Conservation (phyloP, 2,888 invertebrate genomes). For the Netelia fuscicornis region DNA sequence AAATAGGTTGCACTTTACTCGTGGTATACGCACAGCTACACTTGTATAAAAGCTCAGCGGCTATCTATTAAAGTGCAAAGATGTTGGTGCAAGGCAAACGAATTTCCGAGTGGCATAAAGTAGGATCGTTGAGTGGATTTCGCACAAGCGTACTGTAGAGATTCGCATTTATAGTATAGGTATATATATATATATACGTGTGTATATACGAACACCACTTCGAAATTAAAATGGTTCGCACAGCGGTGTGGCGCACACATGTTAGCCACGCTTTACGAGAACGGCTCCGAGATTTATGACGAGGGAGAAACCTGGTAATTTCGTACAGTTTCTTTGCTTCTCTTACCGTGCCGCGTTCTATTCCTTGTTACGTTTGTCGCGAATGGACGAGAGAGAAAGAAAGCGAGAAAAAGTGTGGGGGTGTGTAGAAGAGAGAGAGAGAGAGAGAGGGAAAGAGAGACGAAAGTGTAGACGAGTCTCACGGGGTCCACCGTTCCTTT, state of each 20-base stretch:
- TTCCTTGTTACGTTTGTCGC: constrained; percentile 29
- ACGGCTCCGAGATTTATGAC: constrained; percentile 65
- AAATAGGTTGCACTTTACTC: constrained; percentile 25
- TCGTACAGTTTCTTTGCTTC: constrained; percentile 59
- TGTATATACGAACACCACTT: background rate
- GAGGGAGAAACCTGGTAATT: constrained; percentile 61
- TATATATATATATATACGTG: constrained; percentile 20
- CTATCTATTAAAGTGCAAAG: constrained; percentile 49
- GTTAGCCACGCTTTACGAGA: constrained; percentile 70
- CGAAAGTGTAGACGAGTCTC: constrained; percentile 22
- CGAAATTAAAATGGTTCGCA: background rate
- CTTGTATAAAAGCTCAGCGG: constrained; percentile 45
- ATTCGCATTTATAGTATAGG: constrained; percentile 18
- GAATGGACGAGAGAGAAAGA: constrained; percentile 26
- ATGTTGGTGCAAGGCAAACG: constrained; percentile 33
- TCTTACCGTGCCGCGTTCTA: constrained; percentile 16
- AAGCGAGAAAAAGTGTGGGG: constrained; percentile 27
- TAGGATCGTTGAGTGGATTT: constrained; percentile 37
- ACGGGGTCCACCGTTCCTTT: constrained; percentile 41
- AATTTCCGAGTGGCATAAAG: constrained; percentile 10
- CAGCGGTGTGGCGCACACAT: constrained; percentile 65
- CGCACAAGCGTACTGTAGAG: constrained; percentile 24
- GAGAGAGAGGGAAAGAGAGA: constrained; percentile 9
- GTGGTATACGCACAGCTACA: background rate
- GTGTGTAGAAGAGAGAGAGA: constrained; percentile 20